Evolutionary conservation across 53 echinoderm and acorn worm genomes (phyloP), one percentile per base, ranked within the genome.

Genomic region (Hippasteria phrygiana): DNA sequence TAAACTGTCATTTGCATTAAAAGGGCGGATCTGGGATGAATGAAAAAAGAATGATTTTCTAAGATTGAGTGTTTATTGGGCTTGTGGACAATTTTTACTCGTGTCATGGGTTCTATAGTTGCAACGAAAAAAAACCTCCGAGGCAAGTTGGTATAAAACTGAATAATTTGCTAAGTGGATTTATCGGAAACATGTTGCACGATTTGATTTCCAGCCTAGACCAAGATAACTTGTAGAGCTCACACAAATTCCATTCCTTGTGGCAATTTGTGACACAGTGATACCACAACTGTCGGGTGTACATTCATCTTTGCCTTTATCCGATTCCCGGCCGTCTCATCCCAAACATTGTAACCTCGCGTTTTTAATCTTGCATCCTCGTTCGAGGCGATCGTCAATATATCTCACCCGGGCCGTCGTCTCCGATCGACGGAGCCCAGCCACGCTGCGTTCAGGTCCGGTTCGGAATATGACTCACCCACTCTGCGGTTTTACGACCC

Each of bases 401-500:
- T 3, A 22, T 7, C 59, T 14, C 26, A 24, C n/a, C n/a, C n/a
- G 17, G 46, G 4, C 26, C 59, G 59, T 59, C 59, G n/a, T 59
- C 59, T 24, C 5, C 8, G 59, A 18, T 24, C 7, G 22, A n/a
- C 59, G 3, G 59, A 59, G 26, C 59, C 59, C 59, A 8, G 59
- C 7, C 59, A 4, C 59, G 59, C 59, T 11, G 59, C 59, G 65
- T 43, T 82, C 82, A 13, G 66, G 82, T 43, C 64, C 64, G 46
- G 28, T 31, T 67, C 11, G 17, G 7, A 3, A 12, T 66, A 32
- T 82, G 82, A 82, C 28, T 82, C 82, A 82, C 82, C 82, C 66
- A 82, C 82, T 82, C 66, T 82, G 82, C 82, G 82, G 82, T 59
- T 80, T 80, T 41, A 38, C 62, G 63, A 82, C 82, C 31, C 34